Base-by-base conservation (phyloP, 2,113 vertebrate genomes). In the Calidris pugnax region DNA sequence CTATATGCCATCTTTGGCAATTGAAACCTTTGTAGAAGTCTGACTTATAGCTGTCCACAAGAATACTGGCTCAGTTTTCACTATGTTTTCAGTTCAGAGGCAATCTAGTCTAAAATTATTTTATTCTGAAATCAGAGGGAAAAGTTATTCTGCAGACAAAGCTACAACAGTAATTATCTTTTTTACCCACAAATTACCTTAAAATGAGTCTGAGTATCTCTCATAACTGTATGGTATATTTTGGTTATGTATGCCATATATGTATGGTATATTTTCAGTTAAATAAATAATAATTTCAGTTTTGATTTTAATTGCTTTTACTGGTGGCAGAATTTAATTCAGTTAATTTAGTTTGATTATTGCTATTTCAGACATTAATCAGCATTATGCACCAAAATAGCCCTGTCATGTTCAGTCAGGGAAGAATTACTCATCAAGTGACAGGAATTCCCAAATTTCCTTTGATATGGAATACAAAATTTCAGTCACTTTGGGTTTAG, bases 251-350 rank as follows among this genome's bases (percentile, higher is more conserved):
- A n/a, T n/a, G n/a, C n/a, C n/a, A n/a, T n/a, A n/a, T n/a, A n/a
- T 13, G 17, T 45, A 43, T 51, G n/a, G 21, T 89, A 81, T 86
- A n/a, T 77, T 74, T 92, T 94, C 68, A 84, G n/a, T 94, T 88
- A 92, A 93, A 86, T 86, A 67, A 67, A 86, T 71, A 7, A 67
- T 74, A 7, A 67, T 77, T 87, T 92, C 37, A 74, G 20, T 88
- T 94, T 93, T 92, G 68, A 62, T 83, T 96, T 95, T 93, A 73
- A 82, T 94, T 88, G 47, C 67, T 27, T 88, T 95, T 92, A 59
- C 75, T 93, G 60, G 37, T 93, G 78, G 79, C 79, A 94, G n/a
- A 96, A 90, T 90, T 94, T 90, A 91, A 73, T 94, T 93, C 60
- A 41, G 41, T 93, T 95, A 60, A 91, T 95, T 93, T 84, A 60